Evolutionary conservation across 1,140 invertebrate genomes (phyloP), one percentile per base, ranked within the genome.

Genomic region (Heliconius hewitsoni): DNA sequence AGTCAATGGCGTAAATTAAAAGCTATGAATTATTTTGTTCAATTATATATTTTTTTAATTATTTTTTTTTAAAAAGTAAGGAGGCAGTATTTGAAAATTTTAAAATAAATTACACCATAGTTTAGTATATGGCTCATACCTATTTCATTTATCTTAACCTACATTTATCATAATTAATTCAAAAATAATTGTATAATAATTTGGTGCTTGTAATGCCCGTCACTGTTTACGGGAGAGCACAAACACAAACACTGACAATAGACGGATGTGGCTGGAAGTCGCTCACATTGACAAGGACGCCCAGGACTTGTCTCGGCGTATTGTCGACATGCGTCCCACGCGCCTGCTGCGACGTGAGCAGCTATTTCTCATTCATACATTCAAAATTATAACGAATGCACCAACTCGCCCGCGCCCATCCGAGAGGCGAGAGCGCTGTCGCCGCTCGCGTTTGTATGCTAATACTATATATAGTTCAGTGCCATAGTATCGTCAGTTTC

Each of bases 261-360:
- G 92, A 93, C 93, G 93, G 92, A 93, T 93, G 92, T 93, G 88
- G 90, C 84, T 93, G 89, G 90, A 92, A 93, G 92, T 89, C 89
- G 93, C 90, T 93, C 91, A 90, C 93, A 93, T 93, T 93, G 93
- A 93, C 93, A 94, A 94, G 93, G 93, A 93, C 93, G 93, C 90
- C 90, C 88, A 92, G 92, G 91, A 94, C 90, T 92, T 91, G 91
- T 92, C 91, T 88, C 85, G 86, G 86, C 80, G 85, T 86, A 91
- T 93, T 93, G 91, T 92, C 89, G 90, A 87, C 90, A 88, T 90
- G 89, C 93, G 90, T 84, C 93, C 93, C 91, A 93, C 93, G 93
- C 93, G 87, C 81, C 84, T 83, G 78, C 86, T 83, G 84, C 89
- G 81, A 87, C 88, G 84, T 83, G 88, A 86, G 84, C 86, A 83